Evolutionary conservation across 2,888 invertebrate genomes (phyloP), one percentile per base, ranked within the genome.

Genomic region (Papilio demoleus): DNA sequence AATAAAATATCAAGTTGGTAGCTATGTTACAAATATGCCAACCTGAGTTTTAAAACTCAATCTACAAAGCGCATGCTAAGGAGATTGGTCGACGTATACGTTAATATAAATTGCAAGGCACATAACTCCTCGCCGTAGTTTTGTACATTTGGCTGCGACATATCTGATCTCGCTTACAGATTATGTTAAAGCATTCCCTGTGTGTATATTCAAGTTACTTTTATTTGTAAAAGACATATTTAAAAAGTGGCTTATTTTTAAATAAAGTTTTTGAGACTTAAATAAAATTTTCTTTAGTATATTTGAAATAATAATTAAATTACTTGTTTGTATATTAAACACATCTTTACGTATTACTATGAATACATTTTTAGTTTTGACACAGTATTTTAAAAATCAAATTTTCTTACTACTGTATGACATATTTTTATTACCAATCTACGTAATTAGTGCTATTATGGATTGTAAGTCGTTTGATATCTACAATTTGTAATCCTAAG

Each of bases 31-130:
- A 63, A 68, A 68, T 34, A 68, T 68, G 67, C 63, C 65, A 65
- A 60, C 31, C 47, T 68, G 22, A 60, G 64, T 68, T 68, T 60
- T 65, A 65, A 65, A 68, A 65, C 50, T 60, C 50, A 60, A 60
- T 53, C 64, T 65, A 50, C 59, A 60, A 65, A 65, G 50, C 47
- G 64, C 59, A 60, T 65, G 31, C 42, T 68, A 68, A 68, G 34
- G 27, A 68, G 64, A 65, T 68, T 68, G 68, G 50, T 60, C 65
- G 61, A 53, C 31, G 53, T 50, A 61, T 53, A 60, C 61, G 42
- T 56, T 65, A 69, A 69, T 69, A 69, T 45, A 61, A 69, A 61
- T 69, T 61, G 61, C 65, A 61, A 61, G 45, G 64, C 61, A 60
- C 56, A 65, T 64, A 61, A 53, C 53, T 65, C 42, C 19, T 65